Percentiles rank a stretch among this genome's conserved stretches.
These are phyloP conservation scores for Limnephilus auricula DNA, from an alignment of 2,888 invertebrate genomes.

Conservation along the genomic window DNA sequence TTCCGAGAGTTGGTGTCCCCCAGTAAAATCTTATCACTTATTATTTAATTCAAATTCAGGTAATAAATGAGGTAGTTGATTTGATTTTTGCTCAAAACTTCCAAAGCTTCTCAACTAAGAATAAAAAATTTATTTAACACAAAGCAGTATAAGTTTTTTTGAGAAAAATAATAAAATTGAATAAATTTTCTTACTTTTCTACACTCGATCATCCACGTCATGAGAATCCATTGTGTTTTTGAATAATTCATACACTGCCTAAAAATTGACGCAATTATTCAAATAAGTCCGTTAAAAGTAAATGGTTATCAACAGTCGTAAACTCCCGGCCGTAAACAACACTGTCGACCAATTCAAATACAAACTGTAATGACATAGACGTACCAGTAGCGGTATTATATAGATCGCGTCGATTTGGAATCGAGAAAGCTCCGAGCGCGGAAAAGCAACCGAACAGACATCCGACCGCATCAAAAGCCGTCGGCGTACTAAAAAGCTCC, in stretches of 20 bases:
- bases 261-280: background rate
- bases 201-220: background rate
- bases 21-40: too few relatives aligned
- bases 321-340: constrained; percentile 6
- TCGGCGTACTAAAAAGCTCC: constrained; percentile 40
- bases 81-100: background rate
- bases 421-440: background rate
- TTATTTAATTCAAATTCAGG: too few relatives aligned
- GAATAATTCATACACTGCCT: background rate
- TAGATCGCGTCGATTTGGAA: constrained; percentile 30
- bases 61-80: background rate
- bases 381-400: background rate
- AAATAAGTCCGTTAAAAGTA: background rate
- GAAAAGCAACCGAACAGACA: background rate
- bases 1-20: too few relatives aligned
- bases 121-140: background rate
- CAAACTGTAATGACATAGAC: background rate
- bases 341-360: background rate
- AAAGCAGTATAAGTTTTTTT: background rate
- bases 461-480: constrained; percentile 4
- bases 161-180: background rate
- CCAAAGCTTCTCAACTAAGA: background rate
- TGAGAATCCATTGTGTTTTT: background rate
- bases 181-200: background rate
- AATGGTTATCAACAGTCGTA: constrained; percentile 3